Base-by-base conservation (phyloP, 1,140 invertebrate species). In the Cyrtorhinus lividipennis region DNA sequence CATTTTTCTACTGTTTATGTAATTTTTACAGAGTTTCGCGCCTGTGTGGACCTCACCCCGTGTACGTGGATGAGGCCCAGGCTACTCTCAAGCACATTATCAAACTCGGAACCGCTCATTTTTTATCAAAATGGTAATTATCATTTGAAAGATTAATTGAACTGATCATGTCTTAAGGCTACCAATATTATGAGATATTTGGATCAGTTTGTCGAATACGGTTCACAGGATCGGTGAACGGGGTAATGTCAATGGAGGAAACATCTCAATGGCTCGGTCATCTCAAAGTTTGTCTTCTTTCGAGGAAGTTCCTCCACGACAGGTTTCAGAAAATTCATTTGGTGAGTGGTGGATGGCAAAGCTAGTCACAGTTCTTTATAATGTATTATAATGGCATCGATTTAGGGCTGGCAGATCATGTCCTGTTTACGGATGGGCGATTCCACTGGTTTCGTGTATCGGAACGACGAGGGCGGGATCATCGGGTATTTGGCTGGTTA, bases 51-150 rank as follows among this genome's bases (percentile, higher is more conserved):
- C 80, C 80, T 2, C 78, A 82, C 69, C 72, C 78, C 62, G 79
- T 80, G 71, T 82, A 81, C 64, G 79, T 85, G 0, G 81, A 84
- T 72, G 82, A 84, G 72, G 83, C 81, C n/a, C 80, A 84, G 69
- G 82, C 83, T 59, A 84, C 82, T 1, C 69, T 85, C 1, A 76
- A 79, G 38, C 81, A 84, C 68, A 75, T 85, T n/a, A 78, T 81
- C 66, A 80, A 82, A 68, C 76, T 83, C 57, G 83, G 83, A 24
- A 77, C 84, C 3, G 74, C 81, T 44, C 77, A 76, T 18, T 65
- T 84, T 13, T 80, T 80, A 13, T 76, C 77, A 45, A 81, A 82
- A 64, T 83, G 81, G 79, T 67, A 62, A 38, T 18, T 53, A 56
- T 20, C 23, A 56, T 20, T 23, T 58, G 2, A 58, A 58, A 24